Conservation (phyloP, 2,888 invertebrate genomes). For the Melinopterus prodromus region DNA sequence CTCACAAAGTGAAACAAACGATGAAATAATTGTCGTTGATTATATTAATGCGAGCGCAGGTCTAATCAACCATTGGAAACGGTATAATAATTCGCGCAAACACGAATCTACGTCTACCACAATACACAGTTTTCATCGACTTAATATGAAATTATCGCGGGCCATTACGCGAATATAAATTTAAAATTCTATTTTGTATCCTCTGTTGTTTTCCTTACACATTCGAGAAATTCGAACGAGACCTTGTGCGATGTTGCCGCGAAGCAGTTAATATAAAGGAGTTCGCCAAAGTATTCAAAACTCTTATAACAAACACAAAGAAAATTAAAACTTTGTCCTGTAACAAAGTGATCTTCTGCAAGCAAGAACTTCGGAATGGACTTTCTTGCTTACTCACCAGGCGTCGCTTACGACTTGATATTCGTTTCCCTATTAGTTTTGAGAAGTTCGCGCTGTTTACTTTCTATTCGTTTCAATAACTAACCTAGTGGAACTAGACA, state of each 20-base stretch:
- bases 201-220: background rate
- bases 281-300: background rate
- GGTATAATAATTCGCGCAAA: too few species aligned
- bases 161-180: background rate
- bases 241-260: background rate
- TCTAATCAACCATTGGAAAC: too few species aligned
- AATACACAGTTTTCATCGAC: too few species aligned
- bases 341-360: constrained; percentile 4
- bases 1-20: too few species aligned
- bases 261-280: background rate
- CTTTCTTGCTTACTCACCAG: constrained; percentile 4
- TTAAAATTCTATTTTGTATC: background rate
- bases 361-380: background rate
- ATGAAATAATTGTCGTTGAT: too few species aligned
- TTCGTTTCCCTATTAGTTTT: background rate
- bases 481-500: too few species aligned
- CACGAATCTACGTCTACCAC: too few species aligned
- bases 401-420: background rate
- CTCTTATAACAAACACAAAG: background rate
- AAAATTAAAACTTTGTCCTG: background rate
- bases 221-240: background rate
- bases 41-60: too few species aligned
- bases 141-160: too few species aligned
- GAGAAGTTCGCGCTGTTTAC: too few species aligned
- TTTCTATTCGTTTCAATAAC: too few species aligned